phyloP scores from a whole-genome alignment of 2,888 invertebrate species.

The Parascotia fuliginaria region DNA sequence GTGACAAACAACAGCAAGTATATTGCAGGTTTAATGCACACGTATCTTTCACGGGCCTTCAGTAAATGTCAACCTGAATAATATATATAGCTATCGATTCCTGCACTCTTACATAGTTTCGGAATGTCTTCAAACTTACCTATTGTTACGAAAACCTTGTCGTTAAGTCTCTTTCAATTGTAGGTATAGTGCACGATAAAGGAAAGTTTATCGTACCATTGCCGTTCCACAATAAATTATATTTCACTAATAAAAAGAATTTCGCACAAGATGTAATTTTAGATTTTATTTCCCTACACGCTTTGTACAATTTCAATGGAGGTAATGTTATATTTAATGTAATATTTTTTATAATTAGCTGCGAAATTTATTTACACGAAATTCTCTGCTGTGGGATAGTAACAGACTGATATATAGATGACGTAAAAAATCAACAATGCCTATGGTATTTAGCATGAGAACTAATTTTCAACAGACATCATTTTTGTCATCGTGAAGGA shows the following conservation, averaged over 20 bases:
- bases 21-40: slow-evolving; percentile 13
- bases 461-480: too few relatives aligned
- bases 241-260: neutral
- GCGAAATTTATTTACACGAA: too few relatives aligned
- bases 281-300: neutral
- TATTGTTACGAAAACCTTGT: too few relatives aligned
- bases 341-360: neutral
- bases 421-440: too few relatives aligned
- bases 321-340: neutral
- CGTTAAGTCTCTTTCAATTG: too few relatives aligned
- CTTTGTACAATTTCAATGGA: neutral
- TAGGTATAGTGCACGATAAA: too few relatives aligned
- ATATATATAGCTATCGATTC: slow-evolving; percentile 27
- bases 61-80: slow-evolving; percentile 28
- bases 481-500: too few relatives aligned
- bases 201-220: neutral
- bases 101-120: slow-evolving; percentile 15
- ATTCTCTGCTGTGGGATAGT: too few relatives aligned
- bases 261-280: neutral
- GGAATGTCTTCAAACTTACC: slow-evolving; percentile 12
- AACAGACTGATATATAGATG: too few relatives aligned
- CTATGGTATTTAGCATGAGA: too few relatives aligned
- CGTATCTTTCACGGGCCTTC: slow-evolving; percentile 7
- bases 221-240: neutral
- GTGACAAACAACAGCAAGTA: neutral